These are phyloP conservation scores for Euwallacea fornicatus DNA, from an alignment of 1,140 invertebrate genomes.

Conservation along the genomic window DNA sequence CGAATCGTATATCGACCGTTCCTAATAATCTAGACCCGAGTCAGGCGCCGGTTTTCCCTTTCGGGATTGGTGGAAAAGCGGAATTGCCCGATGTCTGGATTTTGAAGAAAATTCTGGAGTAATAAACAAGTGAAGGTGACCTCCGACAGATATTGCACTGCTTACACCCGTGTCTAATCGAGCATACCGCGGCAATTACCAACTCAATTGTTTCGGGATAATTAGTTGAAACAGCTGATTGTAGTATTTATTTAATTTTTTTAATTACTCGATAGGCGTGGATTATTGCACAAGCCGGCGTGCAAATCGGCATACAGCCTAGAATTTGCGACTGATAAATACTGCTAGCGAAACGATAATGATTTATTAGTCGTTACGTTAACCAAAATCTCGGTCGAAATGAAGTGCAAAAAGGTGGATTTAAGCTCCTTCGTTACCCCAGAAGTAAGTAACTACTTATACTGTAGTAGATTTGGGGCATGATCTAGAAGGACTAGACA, in stretches of 20 bases:
- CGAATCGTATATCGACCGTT: no score
- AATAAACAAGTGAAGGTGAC: constrained; percentile 24
- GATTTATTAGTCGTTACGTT: no score
- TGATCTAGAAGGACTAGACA: no score
- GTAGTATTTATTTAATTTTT: not conserved
- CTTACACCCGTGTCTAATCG: not conserved
- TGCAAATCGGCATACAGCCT: no score
- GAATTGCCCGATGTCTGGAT: not conserved
- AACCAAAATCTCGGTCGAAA: not conserved
- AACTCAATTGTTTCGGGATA: not conserved
- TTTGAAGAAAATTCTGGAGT: not conserved
- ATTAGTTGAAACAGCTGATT: not conserved
- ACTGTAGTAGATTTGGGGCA: not conserved
- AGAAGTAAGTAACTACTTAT: constrained; percentile 17
- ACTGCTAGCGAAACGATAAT: no score
- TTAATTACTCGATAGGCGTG: no score
- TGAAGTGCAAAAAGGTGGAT: constrained; percentile 27
- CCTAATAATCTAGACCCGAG: not conserved
- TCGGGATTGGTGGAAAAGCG: no score
- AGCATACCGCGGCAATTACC: not conserved
- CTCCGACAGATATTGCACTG: not conserved
- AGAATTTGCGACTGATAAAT: no score
- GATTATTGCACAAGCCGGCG: no score
- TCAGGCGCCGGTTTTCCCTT: no score
- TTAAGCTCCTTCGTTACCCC: constrained; percentile 18